A percentile compares a stretch with the other conserved stretches of the same genome.
Conservation (phyloP, 1,140 invertebrate genomes). For the Drosophila melanica region DNA sequence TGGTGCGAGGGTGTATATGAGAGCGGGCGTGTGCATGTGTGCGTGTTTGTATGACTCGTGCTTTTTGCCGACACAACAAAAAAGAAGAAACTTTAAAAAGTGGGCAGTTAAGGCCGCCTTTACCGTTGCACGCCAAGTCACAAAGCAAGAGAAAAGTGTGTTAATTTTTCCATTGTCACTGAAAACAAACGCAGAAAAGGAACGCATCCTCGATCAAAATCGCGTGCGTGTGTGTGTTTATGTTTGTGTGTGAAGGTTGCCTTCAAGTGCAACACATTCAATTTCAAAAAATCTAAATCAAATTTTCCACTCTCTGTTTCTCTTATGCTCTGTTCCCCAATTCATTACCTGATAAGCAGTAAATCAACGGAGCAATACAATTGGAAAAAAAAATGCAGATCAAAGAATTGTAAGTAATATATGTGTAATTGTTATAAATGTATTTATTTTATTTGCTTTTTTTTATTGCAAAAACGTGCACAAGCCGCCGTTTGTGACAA, state of each 20-base stretch:
- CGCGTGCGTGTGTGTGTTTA: slow-evolving; percentile 5
- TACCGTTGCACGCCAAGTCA: slow-evolving; percentile 5
- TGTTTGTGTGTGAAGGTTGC: slow-evolving; percentile 40
- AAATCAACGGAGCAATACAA: slow-evolving; percentile 47
- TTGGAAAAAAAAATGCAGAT: slow-evolving; percentile 72
- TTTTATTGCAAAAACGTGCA: slow-evolving; percentile 36
- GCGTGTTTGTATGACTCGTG: slow-evolving; percentile 68
- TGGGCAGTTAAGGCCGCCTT: slow-evolving; percentile 31
- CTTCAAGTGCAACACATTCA: slow-evolving; percentile 46
- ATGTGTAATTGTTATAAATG: background rate
- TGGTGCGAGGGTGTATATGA: slow-evolving; percentile 19
- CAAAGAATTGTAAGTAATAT: slow-evolving; percentile 73
- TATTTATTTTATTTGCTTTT: background rate
- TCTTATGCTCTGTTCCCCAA: slow-evolving; percentile 6
- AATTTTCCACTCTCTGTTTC: slow-evolving; percentile 40
- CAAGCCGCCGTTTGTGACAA: slow-evolving; percentile 69
- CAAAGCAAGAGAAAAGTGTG: slow-evolving; percentile 21
- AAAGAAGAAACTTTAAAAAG: slow-evolving; percentile 35
- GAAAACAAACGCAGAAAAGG: slow-evolving; percentile 27
- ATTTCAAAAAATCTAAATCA: slow-evolving; percentile 55
- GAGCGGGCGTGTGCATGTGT: slow-evolving; percentile 42
- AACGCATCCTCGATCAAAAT: slow-evolving; percentile 24
- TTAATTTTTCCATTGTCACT: slow-evolving; percentile 31
- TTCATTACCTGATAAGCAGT: slow-evolving; percentile 38
- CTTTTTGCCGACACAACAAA: slow-evolving; percentile 70